A percentile compares a stretch with the other conserved stretches of the same genome.
These are phyloP conservation scores for Montifringilla adamsi DNA, from an alignment of 2,113 vertebrate genomes.

Conservation along the genomic window DNA sequence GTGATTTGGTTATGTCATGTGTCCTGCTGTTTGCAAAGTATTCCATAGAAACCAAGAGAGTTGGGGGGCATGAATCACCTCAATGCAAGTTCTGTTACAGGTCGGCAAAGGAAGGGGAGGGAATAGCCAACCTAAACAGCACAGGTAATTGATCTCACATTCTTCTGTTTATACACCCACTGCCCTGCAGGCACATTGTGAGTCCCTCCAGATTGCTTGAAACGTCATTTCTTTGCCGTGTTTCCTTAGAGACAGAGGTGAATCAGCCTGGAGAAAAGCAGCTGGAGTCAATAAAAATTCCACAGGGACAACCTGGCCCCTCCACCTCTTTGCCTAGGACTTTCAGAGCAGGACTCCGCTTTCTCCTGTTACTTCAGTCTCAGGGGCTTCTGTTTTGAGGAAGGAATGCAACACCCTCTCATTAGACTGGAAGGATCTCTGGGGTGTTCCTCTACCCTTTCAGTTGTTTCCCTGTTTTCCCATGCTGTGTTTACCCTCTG, in stretches of 20 bases:
- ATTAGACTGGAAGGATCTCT: not conserved
- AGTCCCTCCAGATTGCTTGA: not conserved
- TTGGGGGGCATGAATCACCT: not conserved
- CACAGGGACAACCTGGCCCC: constrained; percentile 43
- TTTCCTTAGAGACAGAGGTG: not conserved
- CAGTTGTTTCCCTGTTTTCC: not conserved
- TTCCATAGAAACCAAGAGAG: constrained; percentile 25
- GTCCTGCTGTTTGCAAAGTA: constrained; percentile 13
- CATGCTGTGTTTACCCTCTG: not conserved
- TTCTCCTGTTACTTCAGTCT: not conserved
- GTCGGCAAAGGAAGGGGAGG: constrained; percentile 23
- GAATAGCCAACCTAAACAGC: constrained; percentile 7
- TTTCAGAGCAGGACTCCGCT: not conserved
- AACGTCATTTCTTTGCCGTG: not conserved
- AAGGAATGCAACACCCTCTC: not conserved
- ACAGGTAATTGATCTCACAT: constrained; percentile 25
- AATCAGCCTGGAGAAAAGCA: constrained; percentile 48
- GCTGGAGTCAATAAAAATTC: constrained; percentile 49
- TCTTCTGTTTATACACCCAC: constrained; percentile 19
- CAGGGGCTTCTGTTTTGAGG: not conserved
- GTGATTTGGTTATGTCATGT: not conserved
- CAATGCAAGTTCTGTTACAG: not conserved
- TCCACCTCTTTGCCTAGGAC: not conserved
- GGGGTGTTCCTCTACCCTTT: not conserved
- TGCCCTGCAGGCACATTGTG: not conserved